Evolutionary conservation across 2,797 vertebrate genomes (phyloP), one percentile per base, ranked within the genome.

Genomic region (Rhincodon typus): DNA sequence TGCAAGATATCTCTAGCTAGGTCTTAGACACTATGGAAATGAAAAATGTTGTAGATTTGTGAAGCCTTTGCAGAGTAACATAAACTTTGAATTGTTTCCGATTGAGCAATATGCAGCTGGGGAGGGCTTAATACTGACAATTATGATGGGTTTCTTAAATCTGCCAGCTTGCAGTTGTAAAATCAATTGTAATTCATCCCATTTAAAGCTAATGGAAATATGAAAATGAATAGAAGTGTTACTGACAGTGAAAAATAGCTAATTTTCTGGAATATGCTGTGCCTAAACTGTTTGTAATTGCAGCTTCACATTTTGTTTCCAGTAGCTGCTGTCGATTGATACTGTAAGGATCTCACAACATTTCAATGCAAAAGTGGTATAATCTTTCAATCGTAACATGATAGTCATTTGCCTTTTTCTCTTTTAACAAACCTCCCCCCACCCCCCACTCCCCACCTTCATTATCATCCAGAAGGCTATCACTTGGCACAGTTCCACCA

Each of bases 111-210:
- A 13, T 19, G 42, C 62, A 93, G 62, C 66, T 42, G 90, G 8
- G 90, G n/a, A 69, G 19, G 67, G 90, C 62, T 69, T 93, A 66
- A 93, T 69, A 21, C 38, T 93, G 90, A 93, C 90, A 90, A 34
- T 90, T 57, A 13, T 30, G 42, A 90, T 67, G 88, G 66, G 34
- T 66, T 62, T 66, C 84, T 88, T 34, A 88, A 57, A 30, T 34
- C 62, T 69, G 66, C 90, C 62, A 93, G 90, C 90, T 42, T 67
- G 8, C 66, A 93, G 38, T 93, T 93, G 90, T 42, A 93, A 93
- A 93, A 93, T 93, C 90, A 93, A 93, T 93, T 69, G 90, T 27
- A 69, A 67, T 66, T 93, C n/a, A 93, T 93, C 90, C 90, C n/a
- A 42, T 93, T 93, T 93, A 23, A 93, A 67, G n/a, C n/a, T 69